A percentile compares a stretch with the other conserved stretches of the same genome.
phyloP scores from a whole-genome alignment of 2,113 vertebrate genomes.

The Zapornia atra region DNA sequence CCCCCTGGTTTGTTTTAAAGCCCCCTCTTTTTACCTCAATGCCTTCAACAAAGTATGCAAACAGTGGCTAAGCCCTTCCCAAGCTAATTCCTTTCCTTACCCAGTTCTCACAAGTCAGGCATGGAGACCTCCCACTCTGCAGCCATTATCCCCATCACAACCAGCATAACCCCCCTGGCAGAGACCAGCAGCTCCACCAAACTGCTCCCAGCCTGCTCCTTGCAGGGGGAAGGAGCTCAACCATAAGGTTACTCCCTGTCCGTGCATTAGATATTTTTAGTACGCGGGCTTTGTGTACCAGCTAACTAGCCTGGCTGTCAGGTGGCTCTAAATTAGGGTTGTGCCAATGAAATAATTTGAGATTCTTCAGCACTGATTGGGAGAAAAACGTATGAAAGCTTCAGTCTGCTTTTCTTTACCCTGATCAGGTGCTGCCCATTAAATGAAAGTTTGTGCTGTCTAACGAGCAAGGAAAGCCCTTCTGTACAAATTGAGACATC shows the following conservation, averaged over 20 bases:
- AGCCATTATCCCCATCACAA: background rate
- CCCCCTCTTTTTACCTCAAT: background rate
- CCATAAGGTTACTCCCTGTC: background rate
- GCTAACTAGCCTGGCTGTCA: background rate
- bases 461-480: background rate
- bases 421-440: background rate
- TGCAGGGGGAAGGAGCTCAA: accelerated
- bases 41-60: background rate
- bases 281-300: background rate
- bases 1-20: background rate
- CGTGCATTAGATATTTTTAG: background rate
- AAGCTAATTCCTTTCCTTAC: background rate
- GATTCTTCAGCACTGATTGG: background rate
- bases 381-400: background rate
- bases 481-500: background rate
- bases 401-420: background rate
- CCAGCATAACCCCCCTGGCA: accelerated
- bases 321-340: background rate
- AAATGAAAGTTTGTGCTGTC: background rate
- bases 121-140: background rate
- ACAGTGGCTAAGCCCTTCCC: background rate
- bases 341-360: background rate
- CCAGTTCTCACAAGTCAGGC: background rate
- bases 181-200: too few relatives aligned
- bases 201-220: background rate